Percentiles rank a stretch among this genome's conserved stretches.
Evolutionary conservation across 2,888 invertebrate genomes (phyloP).

Genomic region (Drosophila trichaetosa): DNA sequence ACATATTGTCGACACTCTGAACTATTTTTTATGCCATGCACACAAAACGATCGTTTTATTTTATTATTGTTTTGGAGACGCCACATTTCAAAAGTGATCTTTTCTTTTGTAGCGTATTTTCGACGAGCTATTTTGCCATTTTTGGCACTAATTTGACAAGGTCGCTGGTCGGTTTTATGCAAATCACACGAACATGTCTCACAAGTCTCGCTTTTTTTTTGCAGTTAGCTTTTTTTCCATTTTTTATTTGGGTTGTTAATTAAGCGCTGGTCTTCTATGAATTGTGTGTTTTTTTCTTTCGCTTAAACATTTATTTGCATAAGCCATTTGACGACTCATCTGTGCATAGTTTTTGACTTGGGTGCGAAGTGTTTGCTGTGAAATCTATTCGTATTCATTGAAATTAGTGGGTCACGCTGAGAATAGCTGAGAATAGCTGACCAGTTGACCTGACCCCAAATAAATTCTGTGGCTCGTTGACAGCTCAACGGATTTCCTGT

Average conservation of each 20-base stretch:
- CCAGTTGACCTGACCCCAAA: conserved; percentile 57
- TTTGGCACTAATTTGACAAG: conserved; percentile 77
- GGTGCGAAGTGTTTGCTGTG: conserved; percentile 69
- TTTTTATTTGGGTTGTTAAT: conserved; percentile 41
- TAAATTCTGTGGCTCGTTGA: conserved; percentile 38
- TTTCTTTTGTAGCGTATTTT: conserved; percentile 41
- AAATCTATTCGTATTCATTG: conserved; percentile 64
- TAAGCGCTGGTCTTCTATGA: conserved; percentile 33
- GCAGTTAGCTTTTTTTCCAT: conserved; percentile 14
- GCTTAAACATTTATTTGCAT: conserved; percentile 60
- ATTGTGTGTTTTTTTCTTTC: conserved; percentile 22
- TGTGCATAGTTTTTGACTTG: conserved; percentile 30
- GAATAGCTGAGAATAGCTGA: not conserved
- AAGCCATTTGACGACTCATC: conserved; percentile 61
- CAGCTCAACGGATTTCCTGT: conserved; percentile 72
- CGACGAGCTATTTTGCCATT: conserved; percentile 44
- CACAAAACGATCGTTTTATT: conserved; percentile 39
- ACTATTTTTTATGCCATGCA: conserved; percentile 33
- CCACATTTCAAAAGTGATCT: conserved; percentile 32
- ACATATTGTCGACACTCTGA: conserved; percentile 26
- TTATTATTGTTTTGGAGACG: conserved; percentile 25
- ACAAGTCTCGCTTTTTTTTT: conserved; percentile 35
- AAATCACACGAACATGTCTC: conserved; percentile 51
- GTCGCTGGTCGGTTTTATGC: conserved; percentile 48
- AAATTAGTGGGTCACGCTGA: conserved; percentile 65